Evolutionary conservation across 2,888 invertebrate species (phyloP), one percentile per base, ranked within the genome.

Genomic region (Spodoptera littoralis): DNA sequence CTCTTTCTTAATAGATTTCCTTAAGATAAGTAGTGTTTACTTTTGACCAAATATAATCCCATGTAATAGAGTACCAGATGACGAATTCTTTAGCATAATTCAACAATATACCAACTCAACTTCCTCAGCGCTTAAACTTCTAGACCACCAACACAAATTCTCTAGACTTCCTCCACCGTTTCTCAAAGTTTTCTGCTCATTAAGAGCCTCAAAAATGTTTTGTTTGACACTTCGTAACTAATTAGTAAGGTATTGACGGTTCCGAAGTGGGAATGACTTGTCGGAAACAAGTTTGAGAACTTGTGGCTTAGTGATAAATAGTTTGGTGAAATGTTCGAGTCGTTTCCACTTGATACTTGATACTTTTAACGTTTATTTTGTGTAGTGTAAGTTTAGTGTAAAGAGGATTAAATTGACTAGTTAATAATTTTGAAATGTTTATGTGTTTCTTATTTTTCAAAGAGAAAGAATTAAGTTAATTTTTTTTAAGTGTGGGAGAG

Each of bases 191-290:
- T 59, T 49, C 43, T 13, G 27, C 59, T 79, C 77, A 79, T 79
- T 77, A 76, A 30, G 49, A 49, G 41, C 48, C 27, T 76, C 65
- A 76, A 76, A 76, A 69, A 76, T 79, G 52, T 77, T 72, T 65
- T 63, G 65, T 77, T 66, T 48, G 62, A 65, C 66, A 62, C 53
- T 76, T 77, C 47, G 44, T 30, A 63, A 78, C 60, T 78, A 78
- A 77, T 77, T 78, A 75, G 76, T 70, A 4, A 6, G 46, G 51
- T 68, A 47, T 52, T 58, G 62, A 61, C 62, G 57, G 54, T 36
- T 47, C 27, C 36, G 50, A 55, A 74, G 53, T 59, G 59, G 13
- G 43, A 53, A 64, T 75, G 71, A 72, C 59, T 71, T 60, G 72
- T 55, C 43, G 13, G 48, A 62, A 69, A 41, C 36, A 56, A 60